phyloP scores from a whole-genome alignment of 2,888 invertebrate species.

The Nemoura dubitans region DNA sequence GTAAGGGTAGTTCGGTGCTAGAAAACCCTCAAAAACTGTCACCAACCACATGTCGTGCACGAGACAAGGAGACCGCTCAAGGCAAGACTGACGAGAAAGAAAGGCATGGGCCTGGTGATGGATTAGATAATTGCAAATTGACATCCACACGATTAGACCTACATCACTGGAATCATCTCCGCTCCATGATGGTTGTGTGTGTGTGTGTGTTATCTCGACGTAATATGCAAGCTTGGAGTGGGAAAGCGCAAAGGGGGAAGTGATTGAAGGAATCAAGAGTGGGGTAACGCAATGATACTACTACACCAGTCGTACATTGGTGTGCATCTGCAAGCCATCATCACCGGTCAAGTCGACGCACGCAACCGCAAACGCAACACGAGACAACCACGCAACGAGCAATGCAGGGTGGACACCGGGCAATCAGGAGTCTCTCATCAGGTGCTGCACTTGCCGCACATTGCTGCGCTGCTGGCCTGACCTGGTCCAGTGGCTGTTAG shows the following conservation, averaged over 20 bases:
- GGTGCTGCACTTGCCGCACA: background rate
- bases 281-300: constrained; percentile 34
- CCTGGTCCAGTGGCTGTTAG: background rate
- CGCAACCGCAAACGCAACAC: background rate
- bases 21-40: background rate
- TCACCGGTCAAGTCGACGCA: background rate
- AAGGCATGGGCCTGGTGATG: background rate
- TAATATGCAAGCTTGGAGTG: constrained; percentile 16
- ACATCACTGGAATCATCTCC: constrained; percentile 42
- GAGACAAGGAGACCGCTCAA: background rate
- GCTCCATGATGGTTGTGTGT: constrained; percentile 14
- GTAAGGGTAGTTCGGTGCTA: background rate
- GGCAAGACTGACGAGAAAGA: background rate
- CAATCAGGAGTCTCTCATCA: background rate
- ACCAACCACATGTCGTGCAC: background rate
- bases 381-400: background rate
- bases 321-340: constrained; percentile 31
- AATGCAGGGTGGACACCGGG: background rate
- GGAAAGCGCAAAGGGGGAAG: constrained; percentile 17
- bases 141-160: constrained; percentile 33
- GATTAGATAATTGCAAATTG: constrained; percentile 28
- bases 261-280: constrained; percentile 27
- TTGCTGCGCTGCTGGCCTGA: background rate
- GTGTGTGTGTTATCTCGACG: constrained; percentile 25
- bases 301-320: constrained; percentile 34